Base-by-base conservation (phyloP, 2,797 vertebrate species). In the Acanthurus leucopareius region DNA sequence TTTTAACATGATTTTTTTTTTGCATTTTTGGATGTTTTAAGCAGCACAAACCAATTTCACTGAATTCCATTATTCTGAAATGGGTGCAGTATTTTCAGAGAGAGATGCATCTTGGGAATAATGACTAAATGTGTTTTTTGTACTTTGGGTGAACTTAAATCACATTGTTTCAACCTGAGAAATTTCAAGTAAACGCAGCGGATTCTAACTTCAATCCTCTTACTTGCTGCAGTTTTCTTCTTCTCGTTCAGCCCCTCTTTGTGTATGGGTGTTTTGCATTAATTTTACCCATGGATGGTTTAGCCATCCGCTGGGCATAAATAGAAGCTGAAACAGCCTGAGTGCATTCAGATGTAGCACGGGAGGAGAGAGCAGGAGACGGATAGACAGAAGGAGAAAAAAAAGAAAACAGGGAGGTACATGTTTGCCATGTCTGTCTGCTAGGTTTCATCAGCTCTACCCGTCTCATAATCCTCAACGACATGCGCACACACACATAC, bases 341-440 rank as follows among this genome's bases (percentile, higher is more conserved):
- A 25, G 69, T 69, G 75, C 68, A 74, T 81, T 90, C 73, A 76
- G 73, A 87, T 70, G 52, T 3, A 67, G 49, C 56, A 22, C 19
- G 10, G 71, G 72, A 69, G 79, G 45, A 73, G 79, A 52, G 49
- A 28, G 40, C 3, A 54, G 57, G 62, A 42, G 32, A 32, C 1
- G 35, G 44, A 40, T 32, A 35, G 45, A 49, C 7, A 57, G 7
- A 32, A 32, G 28, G 25, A 25, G 3, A 32, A 52, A 53, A 56
- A 51, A 70, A 51, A 60, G 59, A 77, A 77, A 84, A 72, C 52
- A 77, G 53, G 63, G 88, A 51, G 69, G 65, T 76, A 62, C 79
- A 89, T 88, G 82, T 88, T 91, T 88, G 84, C 80, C 66, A 19
- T 86, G 86, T 91, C 85, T 77, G 80, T 89, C 80, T 80, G 81